Percentiles rank a stretch among this genome's conserved stretches.
phyloP scores from a whole-genome alignment of 2,797 vertebrate species.

The Nannoperca australis region DNA sequence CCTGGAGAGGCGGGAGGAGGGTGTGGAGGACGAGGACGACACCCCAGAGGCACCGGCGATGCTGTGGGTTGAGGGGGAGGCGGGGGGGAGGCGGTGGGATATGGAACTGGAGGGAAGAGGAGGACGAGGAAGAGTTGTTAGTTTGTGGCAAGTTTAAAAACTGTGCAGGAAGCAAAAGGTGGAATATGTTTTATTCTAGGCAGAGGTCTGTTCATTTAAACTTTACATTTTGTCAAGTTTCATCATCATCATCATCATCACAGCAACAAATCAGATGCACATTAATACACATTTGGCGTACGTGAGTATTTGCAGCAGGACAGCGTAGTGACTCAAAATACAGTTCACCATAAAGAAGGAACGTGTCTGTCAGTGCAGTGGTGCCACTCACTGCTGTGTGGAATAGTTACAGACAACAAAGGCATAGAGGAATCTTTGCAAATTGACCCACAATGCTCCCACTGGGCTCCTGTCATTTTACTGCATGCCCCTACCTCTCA shows the following conservation, averaged over 20 bases:
- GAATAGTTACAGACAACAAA: not conserved
- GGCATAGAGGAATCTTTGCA: not conserved
- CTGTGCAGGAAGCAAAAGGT: not conserved
- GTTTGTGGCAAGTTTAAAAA: not conserved
- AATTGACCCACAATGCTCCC: not conserved
- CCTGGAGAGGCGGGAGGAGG: conserved; percentile 89
- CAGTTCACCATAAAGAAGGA: not conserved
- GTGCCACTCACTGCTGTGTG: not conserved
- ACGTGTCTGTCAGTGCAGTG: not conserved
- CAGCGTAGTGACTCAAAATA: not conserved
- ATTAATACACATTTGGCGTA: not conserved
- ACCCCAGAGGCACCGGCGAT: conserved; percentile 86
- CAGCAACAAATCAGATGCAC: too few species aligned
- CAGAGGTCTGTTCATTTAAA: not conserved
- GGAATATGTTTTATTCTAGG: not conserved
- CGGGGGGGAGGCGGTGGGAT: conserved; percentile 88
- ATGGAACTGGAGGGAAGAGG: conserved; percentile 77
- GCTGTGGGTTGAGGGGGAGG: conserved; percentile 93
- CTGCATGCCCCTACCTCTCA: not conserved
- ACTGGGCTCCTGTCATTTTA: not conserved
- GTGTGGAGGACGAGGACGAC: conserved; percentile 82
- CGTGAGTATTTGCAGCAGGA: not conserved
- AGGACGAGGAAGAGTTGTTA: not conserved
- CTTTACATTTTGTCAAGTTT: not conserved
- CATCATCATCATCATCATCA: too few species aligned